Base-by-base conservation (phyloP, 2,888 invertebrate species). In the Cephonodes hylas region DNA sequence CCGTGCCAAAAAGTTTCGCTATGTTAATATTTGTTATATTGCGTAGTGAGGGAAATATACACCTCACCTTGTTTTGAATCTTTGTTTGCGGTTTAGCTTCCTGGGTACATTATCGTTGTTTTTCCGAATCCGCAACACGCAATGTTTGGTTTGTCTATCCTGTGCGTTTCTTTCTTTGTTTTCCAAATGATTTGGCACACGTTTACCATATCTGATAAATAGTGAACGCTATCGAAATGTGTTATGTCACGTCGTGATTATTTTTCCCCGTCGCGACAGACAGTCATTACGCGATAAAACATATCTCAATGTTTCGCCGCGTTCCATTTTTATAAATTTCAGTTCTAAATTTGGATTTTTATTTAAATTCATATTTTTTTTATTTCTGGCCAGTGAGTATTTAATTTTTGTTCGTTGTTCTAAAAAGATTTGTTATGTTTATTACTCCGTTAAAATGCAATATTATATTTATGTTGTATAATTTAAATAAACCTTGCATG, bases 11-110 rank as follows among this genome's bases (percentile, higher is more conserved):
- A 84, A 62, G 72, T 67, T 68, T 3, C 70, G 61, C 65, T 65
- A 69, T 65, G 70, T 72, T 80, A 76, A 77, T 74, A 77, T 76
- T 77, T 76, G 71, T 76, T 71, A 61, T 62, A 62, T 66, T 44
- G 59, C 62, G 25, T 15, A 62, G 61, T 59, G 27, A 60, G 46
- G 60, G 38, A 38, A 60, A 46, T 38, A 58, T 15, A 31, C 59
- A 64, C 62, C 73, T 72, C 71, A 73, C 77, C 73, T 79, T 85
- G 81, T 82, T 85, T 76, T 80, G 71, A 72, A 67, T 81, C 75
- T 78, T 84, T 86, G 83, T 86, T 84, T 84, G 77, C 64, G 60
- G 65, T 77, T 72, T 68, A 68, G 74, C 80, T 86, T 86, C 85
- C 85, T 85, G 70, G 63, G 73, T 69, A 67, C 74, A 74, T 74